A percentile compares a stretch with the other conserved stretches of the same genome.
These are phyloP conservation scores for Aspidiotus rigidus DNA, from an alignment of 2,888 invertebrate species.

Conservation along the genomic window DNA sequence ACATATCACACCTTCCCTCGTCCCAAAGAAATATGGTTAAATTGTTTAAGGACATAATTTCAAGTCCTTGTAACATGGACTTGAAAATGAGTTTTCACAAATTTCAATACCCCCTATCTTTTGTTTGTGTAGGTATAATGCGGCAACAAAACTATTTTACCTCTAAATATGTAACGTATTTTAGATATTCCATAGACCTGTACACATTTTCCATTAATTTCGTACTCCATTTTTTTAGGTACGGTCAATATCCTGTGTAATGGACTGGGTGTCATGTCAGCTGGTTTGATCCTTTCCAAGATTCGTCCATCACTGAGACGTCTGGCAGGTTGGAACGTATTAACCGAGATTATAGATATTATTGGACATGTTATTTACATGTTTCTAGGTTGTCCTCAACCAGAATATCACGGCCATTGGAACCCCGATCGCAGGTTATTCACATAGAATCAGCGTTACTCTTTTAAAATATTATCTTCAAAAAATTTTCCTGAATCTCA, in stretches of 20 bases:
- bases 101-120: too few species aligned
- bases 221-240: constrained; percentile 36
- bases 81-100: too few species aligned
- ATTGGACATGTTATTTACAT: constrained; percentile 40
- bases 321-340: constrained; percentile 41
- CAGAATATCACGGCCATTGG: constrained; percentile 37
- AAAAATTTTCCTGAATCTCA: neutral
- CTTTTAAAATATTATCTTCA: neutral
- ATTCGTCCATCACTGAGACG: constrained; percentile 41
- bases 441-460: neutral
- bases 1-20: too few species aligned
- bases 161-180: too few species aligned
- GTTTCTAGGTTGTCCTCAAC: constrained; percentile 41
- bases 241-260: constrained; percentile 41
- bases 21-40: too few species aligned
- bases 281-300: constrained; percentile 40
- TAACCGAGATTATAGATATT: constrained; percentile 41
- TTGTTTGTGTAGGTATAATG: too few species aligned
- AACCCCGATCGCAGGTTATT: constrained; percentile 33
- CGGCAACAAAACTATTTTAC: too few species aligned
- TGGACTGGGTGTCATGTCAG: constrained; percentile 40
- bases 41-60: too few species aligned
- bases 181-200: too few species aligned
- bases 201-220: neutral
- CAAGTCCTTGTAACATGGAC: too few species aligned